Evolutionary conservation across 2,797 vertebrate species (phyloP).

Genomic region (Spheniscus humboldti): DNA sequence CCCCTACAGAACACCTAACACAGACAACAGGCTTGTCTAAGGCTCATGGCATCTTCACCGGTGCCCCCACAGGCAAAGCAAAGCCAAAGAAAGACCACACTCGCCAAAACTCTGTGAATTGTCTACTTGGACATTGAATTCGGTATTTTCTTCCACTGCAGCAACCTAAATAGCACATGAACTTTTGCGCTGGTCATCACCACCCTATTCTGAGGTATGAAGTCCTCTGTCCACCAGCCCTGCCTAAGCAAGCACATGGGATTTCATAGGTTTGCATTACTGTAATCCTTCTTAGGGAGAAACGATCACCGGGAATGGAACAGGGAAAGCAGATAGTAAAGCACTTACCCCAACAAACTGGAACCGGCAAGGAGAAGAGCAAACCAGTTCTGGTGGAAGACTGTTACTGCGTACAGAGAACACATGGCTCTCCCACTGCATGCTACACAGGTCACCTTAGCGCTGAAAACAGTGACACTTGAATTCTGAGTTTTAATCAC

Average conservation of each 20-base stretch:
- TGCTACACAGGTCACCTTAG: not conserved
- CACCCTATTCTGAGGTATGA: rapidly evolving
- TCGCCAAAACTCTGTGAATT: not conserved
- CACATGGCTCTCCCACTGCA: not conserved
- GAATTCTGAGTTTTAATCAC: rapidly evolving
- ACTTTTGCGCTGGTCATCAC: not conserved
- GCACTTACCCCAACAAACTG: not conserved
- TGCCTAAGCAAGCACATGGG: rapidly evolving
- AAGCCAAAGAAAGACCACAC: not conserved
- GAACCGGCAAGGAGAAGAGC: not conserved
- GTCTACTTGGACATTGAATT: rapidly evolving
- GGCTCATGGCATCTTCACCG: not conserved
- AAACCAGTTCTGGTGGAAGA: not conserved
- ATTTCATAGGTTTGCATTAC: rapidly evolving
- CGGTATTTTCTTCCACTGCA: not conserved
- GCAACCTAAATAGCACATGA: rapidly evolving
- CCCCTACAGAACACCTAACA: not conserved
- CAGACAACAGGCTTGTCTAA: rapidly evolving
- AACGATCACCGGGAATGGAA: rapidly evolving
- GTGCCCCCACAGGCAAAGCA: not conserved
- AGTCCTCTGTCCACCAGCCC: not conserved
- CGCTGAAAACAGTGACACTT: rapidly evolving
- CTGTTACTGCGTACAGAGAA: not conserved
- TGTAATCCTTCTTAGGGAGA: not conserved
- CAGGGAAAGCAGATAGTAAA: rapidly evolving